Base-by-base conservation (phyloP, 2,113 vertebrate species). In the Oriolus oriolus region DNA sequence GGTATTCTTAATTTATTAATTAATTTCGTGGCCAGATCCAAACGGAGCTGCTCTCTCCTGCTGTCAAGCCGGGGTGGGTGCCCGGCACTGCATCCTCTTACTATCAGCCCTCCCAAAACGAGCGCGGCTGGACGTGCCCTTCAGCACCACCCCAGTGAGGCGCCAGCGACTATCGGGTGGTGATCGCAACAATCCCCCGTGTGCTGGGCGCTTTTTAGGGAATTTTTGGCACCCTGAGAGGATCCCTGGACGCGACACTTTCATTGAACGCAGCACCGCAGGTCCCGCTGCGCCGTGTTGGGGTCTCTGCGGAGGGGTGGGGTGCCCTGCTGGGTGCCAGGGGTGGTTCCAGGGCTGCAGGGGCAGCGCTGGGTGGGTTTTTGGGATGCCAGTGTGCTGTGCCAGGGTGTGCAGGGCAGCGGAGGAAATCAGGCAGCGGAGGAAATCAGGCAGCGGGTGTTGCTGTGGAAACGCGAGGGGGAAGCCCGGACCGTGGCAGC, bases 401-500 rank as follows among this genome's bases (percentile, higher is more conserved):
- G 35, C 7, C 28, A 5, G 64, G 41, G 97, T 33, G 95, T 6
- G 77, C 91, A 54, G 96, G 96, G 98, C 97, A 97, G 98, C 69
- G 92, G 96, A 98, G 98, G 98, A 98, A 98, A 98, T 98, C 98
- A 16, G 59, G 37, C 68, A 57, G 2, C 65, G 95, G 97, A 97
- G 98, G 98, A 98, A 98, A 98, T 98, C 98, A 97, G 96, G 97
- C 98, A 96, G 47, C 82, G 92, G 65, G 94, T 35, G 98, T 98
- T 97, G 94, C 98, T 97, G 97, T 98, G 98, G 98, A 96, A 98
- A 98, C 97, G 1, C 84, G 89, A 96, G 9, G 90, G 95, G 97
- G 95, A 97, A 98, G 92, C 92, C 96, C 92, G 80, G 87, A 71
- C 93, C 89, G 76, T 77, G 96, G 88, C 94, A 69, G 90, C 77